Conservation (phyloP, 2,113 vertebrate genomes). For the Oostethus manadensis region DNA sequence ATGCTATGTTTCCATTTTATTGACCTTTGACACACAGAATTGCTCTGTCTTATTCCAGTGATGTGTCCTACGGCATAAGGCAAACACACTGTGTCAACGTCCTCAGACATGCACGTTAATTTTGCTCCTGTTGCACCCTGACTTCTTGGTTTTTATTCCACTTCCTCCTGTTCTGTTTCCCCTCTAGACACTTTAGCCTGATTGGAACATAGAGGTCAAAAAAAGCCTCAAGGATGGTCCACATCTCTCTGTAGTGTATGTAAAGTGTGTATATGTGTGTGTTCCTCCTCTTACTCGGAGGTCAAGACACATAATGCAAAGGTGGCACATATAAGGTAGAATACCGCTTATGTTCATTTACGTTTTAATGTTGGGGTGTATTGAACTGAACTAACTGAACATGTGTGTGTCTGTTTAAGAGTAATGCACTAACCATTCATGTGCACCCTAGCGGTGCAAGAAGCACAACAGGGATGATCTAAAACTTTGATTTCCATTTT, state of each 20-base stretch:
- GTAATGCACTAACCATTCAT: constrained; percentile 23
- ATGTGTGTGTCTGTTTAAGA: constrained; percentile 3
- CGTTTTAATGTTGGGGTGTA: neutral
- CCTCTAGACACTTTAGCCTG: constrained; percentile 57
- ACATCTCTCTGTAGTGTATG: constrained; percentile 20
- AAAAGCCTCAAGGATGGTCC: constrained; percentile 51
- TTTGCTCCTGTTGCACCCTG: constrained; percentile 46
- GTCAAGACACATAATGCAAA: neutral
- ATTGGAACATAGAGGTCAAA: constrained; percentile 68
- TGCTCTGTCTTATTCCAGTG: constrained; percentile 16
- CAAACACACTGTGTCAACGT: constrained; percentile 9
- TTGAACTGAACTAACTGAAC: neutral
- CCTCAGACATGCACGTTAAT: constrained; percentile 12
- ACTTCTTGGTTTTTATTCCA: constrained; percentile 29
- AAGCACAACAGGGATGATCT: constrained; percentile 4
- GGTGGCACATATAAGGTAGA: neutral
- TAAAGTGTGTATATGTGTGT: constrained; percentile 8
- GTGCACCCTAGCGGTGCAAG: constrained; percentile 14
- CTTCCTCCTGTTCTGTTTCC: constrained; percentile 29
- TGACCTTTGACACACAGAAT: neutral
- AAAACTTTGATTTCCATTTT: constrained; percentile 11
- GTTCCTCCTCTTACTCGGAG: neutral
- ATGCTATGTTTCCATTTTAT: constrained; percentile 16
- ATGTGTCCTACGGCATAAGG: constrained; percentile 17
- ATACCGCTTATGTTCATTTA: neutral